A percentile compares a stretch with the other conserved stretches of the same genome.
phyloP scores from a whole-genome alignment of 2,888 invertebrate genomes.

The Acronicta leporina region DNA sequence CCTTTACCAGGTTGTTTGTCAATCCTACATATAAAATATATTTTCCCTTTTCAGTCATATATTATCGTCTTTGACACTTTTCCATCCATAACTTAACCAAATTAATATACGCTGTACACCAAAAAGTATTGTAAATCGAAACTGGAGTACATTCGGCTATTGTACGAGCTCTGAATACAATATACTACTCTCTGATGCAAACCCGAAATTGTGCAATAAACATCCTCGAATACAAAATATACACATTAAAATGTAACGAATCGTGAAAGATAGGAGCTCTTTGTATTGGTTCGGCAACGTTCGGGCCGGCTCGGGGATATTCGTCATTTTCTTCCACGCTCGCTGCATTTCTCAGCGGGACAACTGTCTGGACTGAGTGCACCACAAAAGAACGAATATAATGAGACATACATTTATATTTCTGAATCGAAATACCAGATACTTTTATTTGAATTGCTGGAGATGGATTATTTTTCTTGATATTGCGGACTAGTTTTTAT shows the following conservation, averaged over 20 bases:
- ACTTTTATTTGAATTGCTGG: conserved; percentile 32
- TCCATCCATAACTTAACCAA: too few species aligned
- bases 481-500: conserved; percentile 2
- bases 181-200: conserved; percentile 13
- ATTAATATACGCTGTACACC: too few species aligned
- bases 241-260: conserved; percentile 67
- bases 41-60: too few species aligned
- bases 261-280: conserved; percentile 67
- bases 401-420: conserved; percentile 40
- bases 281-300: conserved; percentile 47
- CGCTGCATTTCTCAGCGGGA: conserved; percentile 47
- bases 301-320: conserved; percentile 43
- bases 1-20: too few species aligned
- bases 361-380: conserved; percentile 36
- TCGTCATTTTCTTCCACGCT: conserved; percentile 58
- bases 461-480: conserved; percentile 4
- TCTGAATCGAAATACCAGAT: conserved; percentile 25
- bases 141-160: background rate
- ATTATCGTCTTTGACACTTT: too few species aligned
- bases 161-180: conserved; percentile 8
- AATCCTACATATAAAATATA: too few species aligned
- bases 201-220: conserved; percentile 41
- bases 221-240: conserved; percentile 40
- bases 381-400: conserved; percentile 43
- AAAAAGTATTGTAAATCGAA: background rate